These are phyloP conservation scores for Haplotaxodon microlepis DNA, from an alignment of 2,113 vertebrate genomes.

Conservation along the genomic window DNA sequence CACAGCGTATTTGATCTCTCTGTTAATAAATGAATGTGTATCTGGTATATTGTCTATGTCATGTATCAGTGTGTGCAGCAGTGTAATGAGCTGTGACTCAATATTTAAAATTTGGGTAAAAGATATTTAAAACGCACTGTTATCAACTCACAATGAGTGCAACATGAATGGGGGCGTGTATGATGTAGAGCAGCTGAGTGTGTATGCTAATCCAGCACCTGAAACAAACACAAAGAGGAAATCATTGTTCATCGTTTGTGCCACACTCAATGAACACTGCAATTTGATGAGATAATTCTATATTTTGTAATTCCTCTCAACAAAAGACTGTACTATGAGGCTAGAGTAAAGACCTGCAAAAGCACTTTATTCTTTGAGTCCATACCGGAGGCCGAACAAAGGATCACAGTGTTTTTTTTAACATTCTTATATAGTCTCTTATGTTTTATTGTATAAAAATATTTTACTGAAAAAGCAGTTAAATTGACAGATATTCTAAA, in stretches of 20 bases:
- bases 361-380: neutral
- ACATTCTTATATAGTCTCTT: neutral
- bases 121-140: neutral
- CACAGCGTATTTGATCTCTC: neutral
- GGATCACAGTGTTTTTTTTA: neutral
- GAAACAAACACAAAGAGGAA: constrained; percentile 4
- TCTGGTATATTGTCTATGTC: neutral
- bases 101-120: neutral
- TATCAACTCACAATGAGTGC: constrained; percentile 81
- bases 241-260: neutral
- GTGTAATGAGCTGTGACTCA: neutral
- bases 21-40: neutral
- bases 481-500: neutral
- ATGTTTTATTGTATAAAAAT: neutral
- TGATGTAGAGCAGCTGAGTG: constrained; percentile 85
- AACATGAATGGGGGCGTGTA: constrained; percentile 88
- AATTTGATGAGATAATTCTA: neutral
- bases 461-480: neutral
- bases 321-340: neutral
- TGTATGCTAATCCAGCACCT: constrained; percentile 92
- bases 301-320: neutral
- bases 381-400: neutral
- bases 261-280: neutral
- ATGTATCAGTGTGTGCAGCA: neutral
- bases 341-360: neutral